These are phyloP conservation scores for Oostethus manadensis DNA, from an alignment of 2,113 vertebrate genomes.

Conservation along the genomic window DNA sequence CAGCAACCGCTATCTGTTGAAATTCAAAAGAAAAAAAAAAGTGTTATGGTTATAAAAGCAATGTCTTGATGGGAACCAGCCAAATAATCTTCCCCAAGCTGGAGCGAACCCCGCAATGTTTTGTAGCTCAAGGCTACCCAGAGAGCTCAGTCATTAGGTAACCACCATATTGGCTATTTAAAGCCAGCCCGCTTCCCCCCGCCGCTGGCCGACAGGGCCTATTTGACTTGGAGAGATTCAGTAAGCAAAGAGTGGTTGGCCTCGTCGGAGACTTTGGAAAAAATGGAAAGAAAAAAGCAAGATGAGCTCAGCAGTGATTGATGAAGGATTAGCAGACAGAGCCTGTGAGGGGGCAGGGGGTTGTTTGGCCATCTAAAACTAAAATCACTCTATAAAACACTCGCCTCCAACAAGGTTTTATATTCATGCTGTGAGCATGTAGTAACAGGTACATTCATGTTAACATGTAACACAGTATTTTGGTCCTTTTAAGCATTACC, in stretches of 20 bases:
- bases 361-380: slow-evolving; percentile 47
- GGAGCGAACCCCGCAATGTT: slow-evolving; percentile 40
- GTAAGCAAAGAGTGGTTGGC: slow-evolving; percentile 63
- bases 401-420: too few relatives aligned
- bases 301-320: slow-evolving; percentile 52
- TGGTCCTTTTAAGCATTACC: too few relatives aligned
- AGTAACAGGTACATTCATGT: too few relatives aligned
- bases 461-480: too few relatives aligned
- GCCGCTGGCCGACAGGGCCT: slow-evolving; percentile 50
- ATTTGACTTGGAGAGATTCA: slow-evolving; percentile 70
- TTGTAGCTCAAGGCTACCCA: slow-evolving; percentile 43
- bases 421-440: too few relatives aligned
- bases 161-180: slow-evolving; percentile 71
- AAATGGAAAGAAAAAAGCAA: slow-evolving; percentile 49
- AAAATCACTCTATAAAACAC: too few relatives aligned
- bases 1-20: slow-evolving; percentile 24
- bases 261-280: slow-evolving; percentile 53
- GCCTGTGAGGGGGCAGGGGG: slow-evolving; percentile 28
- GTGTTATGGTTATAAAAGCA: slow-evolving; percentile 35
- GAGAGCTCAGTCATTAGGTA: slow-evolving; percentile 67
- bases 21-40: slow-evolving; percentile 24
- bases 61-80: slow-evolving; percentile 49
- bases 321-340: slow-evolving; percentile 42
- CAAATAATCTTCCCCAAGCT: slow-evolving; percentile 43
- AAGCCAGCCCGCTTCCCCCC: slow-evolving; percentile 53